phyloP scores from a whole-genome alignment of 2,113 vertebrate genomes.

The Odontophorus gujanensis region DNA sequence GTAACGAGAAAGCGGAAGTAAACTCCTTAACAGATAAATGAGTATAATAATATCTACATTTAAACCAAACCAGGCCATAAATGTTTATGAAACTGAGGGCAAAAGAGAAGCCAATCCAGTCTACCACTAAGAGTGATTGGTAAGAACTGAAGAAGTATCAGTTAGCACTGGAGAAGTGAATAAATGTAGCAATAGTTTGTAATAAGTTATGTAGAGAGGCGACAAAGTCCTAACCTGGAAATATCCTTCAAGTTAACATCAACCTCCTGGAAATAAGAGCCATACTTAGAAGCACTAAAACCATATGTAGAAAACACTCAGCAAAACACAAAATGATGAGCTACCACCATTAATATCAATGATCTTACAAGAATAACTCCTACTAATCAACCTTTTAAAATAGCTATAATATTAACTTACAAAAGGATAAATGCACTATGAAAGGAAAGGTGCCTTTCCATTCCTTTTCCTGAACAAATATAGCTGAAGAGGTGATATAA shows the following conservation, averaged over 20 bases:
- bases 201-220: background rate
- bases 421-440: background rate
- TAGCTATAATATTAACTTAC: background rate
- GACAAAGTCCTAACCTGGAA: background rate
- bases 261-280: background rate
- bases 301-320: background rate
- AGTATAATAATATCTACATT: background rate
- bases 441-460: background rate
- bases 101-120: background rate
- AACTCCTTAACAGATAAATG: background rate
- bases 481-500: background rate
- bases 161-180: background rate
- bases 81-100: rapidly evolving
- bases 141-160: background rate
- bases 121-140: background rate
- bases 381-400: background rate
- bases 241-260: background rate
- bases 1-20: background rate
- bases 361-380: background rate
- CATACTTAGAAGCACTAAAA: background rate
- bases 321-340: background rate
- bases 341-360: background rate
- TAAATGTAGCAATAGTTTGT: background rate
- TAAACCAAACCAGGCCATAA: background rate
- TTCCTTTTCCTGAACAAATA: background rate